Evolutionary conservation across 2,113 vertebrate species (phyloP), one percentile per base, ranked within the genome.

Genomic region (Jacana jacana): DNA sequence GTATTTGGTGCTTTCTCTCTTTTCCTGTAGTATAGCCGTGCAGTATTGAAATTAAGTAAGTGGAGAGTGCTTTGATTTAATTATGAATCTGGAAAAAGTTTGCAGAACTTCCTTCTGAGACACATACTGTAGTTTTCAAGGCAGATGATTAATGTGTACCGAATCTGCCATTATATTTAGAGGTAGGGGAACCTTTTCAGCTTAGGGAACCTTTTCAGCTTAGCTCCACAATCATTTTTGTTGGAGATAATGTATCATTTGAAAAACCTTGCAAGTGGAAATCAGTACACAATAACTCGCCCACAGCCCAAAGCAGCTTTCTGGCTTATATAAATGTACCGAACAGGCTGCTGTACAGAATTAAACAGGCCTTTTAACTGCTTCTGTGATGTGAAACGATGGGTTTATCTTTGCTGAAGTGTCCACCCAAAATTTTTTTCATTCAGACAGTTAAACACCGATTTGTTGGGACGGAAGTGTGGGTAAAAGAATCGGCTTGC

Each of bases 401-500:
- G 39, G 15, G 20, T 35, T 95, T 88, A 60, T 58, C 82, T 93
- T 89, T 93, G 40, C 35, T 89, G 65, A 46, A 42, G 23, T 68
- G 27, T 30, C 79, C 42, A 93, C 20, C 39, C 65, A 37, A 13
- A 3, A 42, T 72, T 81, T 76, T 84, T 92, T 92, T 79, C 42
- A 68, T 57, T 76, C 52, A 89, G 54, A 78, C 33, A 90, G 84
- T 96, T 95, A 91, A 97, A 81, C 57, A 83, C 31, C 49, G 58
- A 39, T 95, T 96, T 97, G 33, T 55, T 64, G 54, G 76, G 77
- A 75, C 16, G 86, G 42, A 95, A 93, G 61, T 61, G 31, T 15
- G 86, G 66, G 64, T 81, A 30, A 86, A 92, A 46, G 70, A 61
- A 42, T 89, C 17, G 44, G 20, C 64, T 86, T 3, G 5, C 82